phyloP scores from a whole-genome alignment of 2,113 vertebrate genomes.

The Gallinago paraguaiae region DNA sequence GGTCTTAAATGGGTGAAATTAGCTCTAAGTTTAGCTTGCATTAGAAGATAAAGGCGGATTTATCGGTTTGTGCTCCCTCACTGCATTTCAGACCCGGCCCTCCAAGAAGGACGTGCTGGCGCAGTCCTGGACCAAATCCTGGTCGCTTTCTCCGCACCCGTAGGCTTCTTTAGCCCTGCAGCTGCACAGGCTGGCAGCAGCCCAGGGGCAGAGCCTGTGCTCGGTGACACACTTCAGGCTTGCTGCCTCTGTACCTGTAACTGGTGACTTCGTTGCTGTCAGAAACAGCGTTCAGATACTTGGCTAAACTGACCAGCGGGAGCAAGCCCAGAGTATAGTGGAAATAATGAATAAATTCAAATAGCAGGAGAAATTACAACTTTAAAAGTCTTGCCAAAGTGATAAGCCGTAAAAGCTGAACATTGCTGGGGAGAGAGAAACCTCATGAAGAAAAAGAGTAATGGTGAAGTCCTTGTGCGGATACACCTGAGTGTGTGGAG shows the following conservation, averaged over 20 bases:
- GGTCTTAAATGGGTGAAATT: not conserved
- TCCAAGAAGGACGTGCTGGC: fast-evolving
- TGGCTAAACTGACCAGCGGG: not conserved
- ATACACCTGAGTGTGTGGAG: not conserved
- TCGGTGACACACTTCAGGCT: fast-evolving
- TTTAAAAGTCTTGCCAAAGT: not conserved
- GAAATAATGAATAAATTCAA: not conserved
- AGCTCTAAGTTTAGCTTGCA: fast-evolving
- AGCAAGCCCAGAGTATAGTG: not conserved
- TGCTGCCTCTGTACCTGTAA: fast-evolving
- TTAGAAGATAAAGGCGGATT: too few relatives aligned
- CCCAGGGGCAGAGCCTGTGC: not conserved
- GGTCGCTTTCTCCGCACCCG: not conserved
- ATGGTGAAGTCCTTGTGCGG: not conserved
- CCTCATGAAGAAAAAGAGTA: not conserved
- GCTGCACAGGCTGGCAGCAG: fast-evolving
- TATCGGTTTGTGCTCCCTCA: fast-evolving
- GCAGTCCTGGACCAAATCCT: fast-evolving
- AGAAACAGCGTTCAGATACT: not conserved
- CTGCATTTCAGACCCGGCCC: fast-evolving
- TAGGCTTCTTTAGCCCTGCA: fast-evolving
- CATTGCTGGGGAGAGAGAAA: fast-evolving
- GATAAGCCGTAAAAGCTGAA: not conserved
- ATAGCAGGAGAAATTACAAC: not conserved
- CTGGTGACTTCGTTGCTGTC: fast-evolving